phyloP scores from a whole-genome alignment of 2,797 vertebrate species.

The Onychomys torridus region DNA sequence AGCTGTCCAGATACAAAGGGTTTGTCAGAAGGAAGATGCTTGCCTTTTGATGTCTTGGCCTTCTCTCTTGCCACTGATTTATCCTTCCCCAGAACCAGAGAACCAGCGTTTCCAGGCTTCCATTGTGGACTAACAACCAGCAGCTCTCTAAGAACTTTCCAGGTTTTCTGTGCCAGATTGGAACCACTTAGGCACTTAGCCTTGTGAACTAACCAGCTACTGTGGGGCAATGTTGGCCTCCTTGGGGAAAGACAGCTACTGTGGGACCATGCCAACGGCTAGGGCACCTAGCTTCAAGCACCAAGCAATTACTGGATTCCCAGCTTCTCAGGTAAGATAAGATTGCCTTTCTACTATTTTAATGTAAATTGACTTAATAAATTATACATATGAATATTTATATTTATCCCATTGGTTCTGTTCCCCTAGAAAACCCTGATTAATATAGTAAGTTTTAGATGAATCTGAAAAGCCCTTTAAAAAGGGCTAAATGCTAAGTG shows the following conservation, averaged over 20 bases:
- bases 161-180: background rate
- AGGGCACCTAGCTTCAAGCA: background rate
- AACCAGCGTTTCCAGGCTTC: background rate
- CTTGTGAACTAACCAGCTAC: background rate
- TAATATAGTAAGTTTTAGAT: background rate
- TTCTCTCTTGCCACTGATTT: background rate
- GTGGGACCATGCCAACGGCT: background rate
- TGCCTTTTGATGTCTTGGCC: background rate
- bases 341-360: background rate
- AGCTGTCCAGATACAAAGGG: background rate
- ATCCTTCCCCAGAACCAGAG: background rate
- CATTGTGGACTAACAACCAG: background rate
- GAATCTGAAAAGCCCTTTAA: background rate
- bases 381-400: background rate
- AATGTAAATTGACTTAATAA: background rate
- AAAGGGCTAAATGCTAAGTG: background rate
- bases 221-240: background rate
- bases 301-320: background rate
- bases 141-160: background rate
- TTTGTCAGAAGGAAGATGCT: background rate
- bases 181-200: background rate
- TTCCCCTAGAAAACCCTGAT: background rate
- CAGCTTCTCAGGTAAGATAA: background rate
- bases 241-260: background rate
- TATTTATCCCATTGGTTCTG: background rate